Evolutionary conservation across 2,797 vertebrate genomes (phyloP).

Genomic region (Sebastes iracundus): DNA sequence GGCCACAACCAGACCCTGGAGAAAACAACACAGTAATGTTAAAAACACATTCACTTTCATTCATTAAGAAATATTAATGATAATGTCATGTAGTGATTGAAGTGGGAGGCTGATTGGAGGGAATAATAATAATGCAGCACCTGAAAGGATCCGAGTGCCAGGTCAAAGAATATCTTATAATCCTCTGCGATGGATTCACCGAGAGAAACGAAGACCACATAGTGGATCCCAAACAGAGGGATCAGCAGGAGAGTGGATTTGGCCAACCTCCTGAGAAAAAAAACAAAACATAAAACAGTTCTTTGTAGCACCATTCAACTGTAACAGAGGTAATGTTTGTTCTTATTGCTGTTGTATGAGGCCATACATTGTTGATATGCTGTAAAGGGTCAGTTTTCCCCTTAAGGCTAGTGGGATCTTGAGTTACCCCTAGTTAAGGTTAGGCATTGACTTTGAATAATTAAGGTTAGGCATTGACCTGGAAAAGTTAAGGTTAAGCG

Average conservation of each 20-base stretch:
- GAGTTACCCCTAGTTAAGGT: too few species aligned
- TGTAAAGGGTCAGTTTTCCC: too few species aligned
- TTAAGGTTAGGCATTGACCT: too few species aligned
- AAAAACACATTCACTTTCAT: neutral
- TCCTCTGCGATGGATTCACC: slow-evolving; percentile 81
- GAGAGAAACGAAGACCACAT: slow-evolving; percentile 89
- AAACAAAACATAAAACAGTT: neutral
- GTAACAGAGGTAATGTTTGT: neutral
- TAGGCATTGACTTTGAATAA: too few species aligned
- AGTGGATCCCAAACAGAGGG: slow-evolving; percentile 93
- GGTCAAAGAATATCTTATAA: slow-evolving; percentile 90
- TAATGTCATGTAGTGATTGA: neutral
- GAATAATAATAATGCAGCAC: slow-evolving; percentile 58
- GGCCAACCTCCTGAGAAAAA: slow-evolving; percentile 85
- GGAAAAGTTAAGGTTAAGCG: too few species aligned
- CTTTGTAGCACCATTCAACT: neutral
- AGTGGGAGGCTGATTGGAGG: neutral
- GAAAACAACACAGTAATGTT: neutral
- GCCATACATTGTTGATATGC: neutral
- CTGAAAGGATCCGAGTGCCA: slow-evolving; percentile 94
- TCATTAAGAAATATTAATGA: neutral
- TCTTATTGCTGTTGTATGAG: neutral
- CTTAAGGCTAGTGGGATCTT: too few species aligned
- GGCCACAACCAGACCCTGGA: slow-evolving; percentile 90
- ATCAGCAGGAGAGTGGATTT: slow-evolving; percentile 93